A percentile compares a stretch with the other conserved stretches of the same genome.
Evolutionary conservation across 2,797 vertebrate species (phyloP).

Genomic region (Acanthis flammea): DNA sequence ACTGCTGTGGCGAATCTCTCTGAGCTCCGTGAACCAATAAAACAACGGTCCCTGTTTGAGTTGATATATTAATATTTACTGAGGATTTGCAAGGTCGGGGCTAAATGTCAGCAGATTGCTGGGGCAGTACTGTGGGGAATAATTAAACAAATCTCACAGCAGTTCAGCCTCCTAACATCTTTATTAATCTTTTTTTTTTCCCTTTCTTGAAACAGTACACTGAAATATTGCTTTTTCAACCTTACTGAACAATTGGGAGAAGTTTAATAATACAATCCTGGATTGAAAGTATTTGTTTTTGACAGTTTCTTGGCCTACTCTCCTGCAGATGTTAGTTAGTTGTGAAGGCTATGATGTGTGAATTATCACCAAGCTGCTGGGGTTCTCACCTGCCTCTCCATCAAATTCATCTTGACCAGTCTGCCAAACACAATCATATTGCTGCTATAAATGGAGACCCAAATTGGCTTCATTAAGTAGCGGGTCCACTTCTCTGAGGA

Average conservation of each 20-base stretch:
- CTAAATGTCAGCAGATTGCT: slow-evolving; percentile 87
- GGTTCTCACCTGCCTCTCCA: slow-evolving; percentile 71
- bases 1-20: slow-evolving; percentile 80
- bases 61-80: slow-evolving; percentile 88
- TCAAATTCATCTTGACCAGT: slow-evolving; percentile 66
- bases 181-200: slow-evolving; percentile 77
- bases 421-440: slow-evolving; percentile 31
- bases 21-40: slow-evolving; percentile 80
- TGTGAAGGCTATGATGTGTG: slow-evolving; percentile 70
- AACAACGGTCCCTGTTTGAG: slow-evolving; percentile 81
- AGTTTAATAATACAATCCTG: slow-evolving; percentile 66
- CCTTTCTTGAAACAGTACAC: slow-evolving; percentile 58
- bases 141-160: slow-evolving; percentile 85
- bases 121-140: slow-evolving; percentile 83
- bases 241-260: slow-evolving; percentile 51
- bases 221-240: slow-evolving; percentile 73
- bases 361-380: slow-evolving; percentile 65
- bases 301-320: slow-evolving; percentile 55
- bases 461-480: not conserved
- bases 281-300: slow-evolving; percentile 51
- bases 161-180: slow-evolving; percentile 82
- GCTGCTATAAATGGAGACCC: not conserved
- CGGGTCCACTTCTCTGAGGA: not conserved
- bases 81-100: slow-evolving; percentile 85
- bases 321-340: slow-evolving; percentile 58